Evolutionary conservation across 2,113 vertebrate species (phyloP).

Genomic region (Salvelinus sp.): DNA sequence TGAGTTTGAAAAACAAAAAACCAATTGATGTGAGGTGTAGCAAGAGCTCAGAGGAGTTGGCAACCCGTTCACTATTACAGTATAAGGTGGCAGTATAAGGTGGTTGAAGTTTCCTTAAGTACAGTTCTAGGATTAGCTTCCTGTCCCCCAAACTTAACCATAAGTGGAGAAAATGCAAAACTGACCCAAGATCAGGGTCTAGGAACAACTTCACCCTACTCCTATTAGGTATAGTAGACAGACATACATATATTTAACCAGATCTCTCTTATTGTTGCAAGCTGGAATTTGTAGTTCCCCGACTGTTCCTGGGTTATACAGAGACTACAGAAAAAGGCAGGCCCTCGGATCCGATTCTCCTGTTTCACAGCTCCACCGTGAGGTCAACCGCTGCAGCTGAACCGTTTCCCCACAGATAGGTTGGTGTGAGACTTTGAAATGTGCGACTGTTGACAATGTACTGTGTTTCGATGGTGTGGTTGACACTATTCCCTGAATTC

Average conservation of each 20-base stretch:
- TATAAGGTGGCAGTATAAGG: background rate
- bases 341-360: background rate
- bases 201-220: no score
- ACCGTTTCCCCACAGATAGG: background rate
- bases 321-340: background rate
- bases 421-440: background rate
- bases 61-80: background rate
- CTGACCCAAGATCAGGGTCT: no score
- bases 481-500: slow-evolving; percentile 9
- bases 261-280: background rate
- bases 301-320: background rate
- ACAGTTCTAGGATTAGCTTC: no score
- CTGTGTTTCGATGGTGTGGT: background rate
- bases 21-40: background rate
- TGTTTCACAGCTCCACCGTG: background rate
- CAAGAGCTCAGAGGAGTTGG: background rate
- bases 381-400: background rate
- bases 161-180: no score
- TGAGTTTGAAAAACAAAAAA: background rate
- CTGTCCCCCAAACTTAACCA: no score
- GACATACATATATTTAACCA: background rate
- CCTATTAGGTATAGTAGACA: no score
- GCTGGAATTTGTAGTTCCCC: slow-evolving; percentile 1
- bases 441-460: background rate
- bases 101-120: no score